These are phyloP conservation scores for Pitangus sulphuratus DNA, from an alignment of 2,797 vertebrate species.

Conservation along the genomic window DNA sequence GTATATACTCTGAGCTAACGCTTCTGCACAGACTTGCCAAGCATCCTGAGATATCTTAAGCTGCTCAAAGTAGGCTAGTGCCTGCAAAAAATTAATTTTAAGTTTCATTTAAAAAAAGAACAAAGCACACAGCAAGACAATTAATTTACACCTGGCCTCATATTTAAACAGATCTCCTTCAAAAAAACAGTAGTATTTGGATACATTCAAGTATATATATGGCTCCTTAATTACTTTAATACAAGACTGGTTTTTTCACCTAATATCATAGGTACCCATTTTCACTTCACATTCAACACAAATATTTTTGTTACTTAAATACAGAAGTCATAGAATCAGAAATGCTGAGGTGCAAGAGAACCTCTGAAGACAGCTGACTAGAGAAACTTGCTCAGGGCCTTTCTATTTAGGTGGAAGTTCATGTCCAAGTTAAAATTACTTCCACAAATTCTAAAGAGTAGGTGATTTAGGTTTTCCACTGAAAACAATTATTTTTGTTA, in stretches of 20 bases:
- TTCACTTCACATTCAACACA: neutral
- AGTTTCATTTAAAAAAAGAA: neutral
- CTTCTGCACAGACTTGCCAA: conserved; percentile 97
- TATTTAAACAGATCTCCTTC: neutral
- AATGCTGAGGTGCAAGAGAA: neutral
- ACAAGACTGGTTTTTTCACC: neutral
- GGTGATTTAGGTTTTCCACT: neutral
- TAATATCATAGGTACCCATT: neutral
- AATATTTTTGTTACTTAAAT: neutral
- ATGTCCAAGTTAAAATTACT: neutral
- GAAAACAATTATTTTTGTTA: neutral
- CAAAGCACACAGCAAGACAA: neutral
- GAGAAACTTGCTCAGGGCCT: neutral
- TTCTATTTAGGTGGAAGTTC: neutral
- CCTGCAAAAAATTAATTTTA: conserved; percentile 76
- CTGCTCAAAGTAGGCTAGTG: conserved; percentile 95
- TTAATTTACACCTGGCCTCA: neutral
- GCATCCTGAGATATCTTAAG: conserved; percentile 95
- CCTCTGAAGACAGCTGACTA: neutral
- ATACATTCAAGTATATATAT: neutral
- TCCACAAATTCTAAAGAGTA: neutral
- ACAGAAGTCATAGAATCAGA: neutral
- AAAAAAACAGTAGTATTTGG: neutral
- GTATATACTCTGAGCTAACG: conserved; percentile 90
- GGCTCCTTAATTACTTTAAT: neutral